phyloP scores from a whole-genome alignment of 1,140 invertebrate genomes.

The Eueides isabella region DNA sequence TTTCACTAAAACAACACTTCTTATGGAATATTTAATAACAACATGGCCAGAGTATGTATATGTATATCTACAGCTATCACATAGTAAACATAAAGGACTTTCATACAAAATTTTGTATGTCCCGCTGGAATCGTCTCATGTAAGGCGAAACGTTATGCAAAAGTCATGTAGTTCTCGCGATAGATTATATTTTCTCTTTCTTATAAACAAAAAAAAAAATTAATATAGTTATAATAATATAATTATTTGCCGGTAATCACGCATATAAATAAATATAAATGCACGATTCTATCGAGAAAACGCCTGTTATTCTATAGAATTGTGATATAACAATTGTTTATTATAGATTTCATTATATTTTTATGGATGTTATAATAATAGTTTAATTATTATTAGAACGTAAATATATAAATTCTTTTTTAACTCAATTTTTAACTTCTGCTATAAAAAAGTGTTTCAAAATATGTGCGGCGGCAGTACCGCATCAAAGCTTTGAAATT shows the following conservation, averaged over 20 bases:
- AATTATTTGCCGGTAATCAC: no score
- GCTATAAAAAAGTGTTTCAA: not conserved
- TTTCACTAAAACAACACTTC: not conserved
- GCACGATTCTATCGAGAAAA: no score
- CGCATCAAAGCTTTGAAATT: conserved; percentile 1
- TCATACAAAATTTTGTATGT: not conserved
- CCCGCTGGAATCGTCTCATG: not conserved
- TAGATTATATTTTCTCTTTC: no score
- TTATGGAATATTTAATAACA: not conserved
- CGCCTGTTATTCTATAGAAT: no score
- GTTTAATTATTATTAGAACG: no score
- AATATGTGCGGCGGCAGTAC: not conserved
- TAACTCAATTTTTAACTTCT: not conserved
- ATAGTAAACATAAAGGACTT: not conserved
- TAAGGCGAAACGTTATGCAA: not conserved
- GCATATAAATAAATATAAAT: no score
- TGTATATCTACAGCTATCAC: not conserved
- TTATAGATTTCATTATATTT: no score
- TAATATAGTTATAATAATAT: no score
- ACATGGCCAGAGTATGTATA: not conserved
- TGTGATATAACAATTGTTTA: no score
- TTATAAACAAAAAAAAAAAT: no score
- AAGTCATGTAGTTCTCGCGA: not conserved
- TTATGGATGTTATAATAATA: no score
- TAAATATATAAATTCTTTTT: no score